Evolutionary conservation across 2,113 vertebrate genomes (phyloP), one percentile per base, ranked within the genome.

Genomic region (Nansenia antarctica): DNA sequence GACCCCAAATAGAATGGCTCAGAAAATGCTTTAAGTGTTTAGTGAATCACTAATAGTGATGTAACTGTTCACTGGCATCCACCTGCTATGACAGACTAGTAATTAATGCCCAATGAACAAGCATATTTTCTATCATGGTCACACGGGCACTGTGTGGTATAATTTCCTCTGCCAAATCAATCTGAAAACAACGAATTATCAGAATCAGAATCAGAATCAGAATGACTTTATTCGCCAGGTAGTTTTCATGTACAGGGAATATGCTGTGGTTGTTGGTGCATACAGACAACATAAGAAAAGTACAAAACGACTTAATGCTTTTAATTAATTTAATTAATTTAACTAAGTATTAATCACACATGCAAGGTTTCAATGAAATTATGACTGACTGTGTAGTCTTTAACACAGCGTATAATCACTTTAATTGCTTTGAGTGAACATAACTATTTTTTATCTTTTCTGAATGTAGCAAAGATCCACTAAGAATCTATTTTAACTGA

Each of bases 1-100:
- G n/a, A n/a, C n/a, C n/a, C n/a, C n/a, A 58, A 68, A 67, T 58
- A 62, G 29, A 62, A 62, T 26, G 22, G 11, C 24, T 39, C 11
- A 27, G 34, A 37, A 20, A 39, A 62, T 26, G 35, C 60, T 62
- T 18, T 37, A 24, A 15, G 29, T 42, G 35, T 6, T 24, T n/a
- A n/a, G n/a, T n/a, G n/a, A n/a, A n/a, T n/a, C n/a, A n/a, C n/a
- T n/a, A n/a, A n/a, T n/a, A n/a, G n/a, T n/a, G 22, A 22, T 39
- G 12, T 26, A 39, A 37, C 2, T 18, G 26, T 42, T 18, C 35
- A 15, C 60, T 62, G 34, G 4, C 62, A 12, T 14, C 24, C 35
- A 29, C 26, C 39, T 22, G 5, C 26, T 62, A 4, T 29, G 34
- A 39, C 11, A 11, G 60, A 62, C 26, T 20, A 20, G 15, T 39